Evolutionary conservation across 2,888 invertebrate genomes (phyloP), one percentile per base, ranked within the genome.

Genomic region (Conus canariensis): DNA sequence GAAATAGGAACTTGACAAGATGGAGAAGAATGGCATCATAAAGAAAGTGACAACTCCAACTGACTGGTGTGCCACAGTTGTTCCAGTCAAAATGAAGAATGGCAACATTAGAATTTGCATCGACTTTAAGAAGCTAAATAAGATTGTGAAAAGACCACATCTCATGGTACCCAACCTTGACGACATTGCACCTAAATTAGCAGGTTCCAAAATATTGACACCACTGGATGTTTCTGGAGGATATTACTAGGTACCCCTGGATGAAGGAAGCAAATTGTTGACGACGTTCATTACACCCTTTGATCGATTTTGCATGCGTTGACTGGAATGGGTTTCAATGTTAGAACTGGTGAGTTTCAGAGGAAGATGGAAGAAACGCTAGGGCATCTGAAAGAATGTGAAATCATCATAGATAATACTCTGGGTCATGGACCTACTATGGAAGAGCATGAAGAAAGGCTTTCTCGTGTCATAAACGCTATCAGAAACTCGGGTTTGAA

Each of bases 391-490:
- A 58, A 10, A n/a, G 85, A 22, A n/a, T 85, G 85, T 19, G 58
- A 85, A 85, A 74, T 74, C n/a, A 74, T 19, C n/a, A 74, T 74
- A 19, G 22, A 74, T 70, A 19, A 56, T 56, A 89, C 91, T 5
- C 77, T 93, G 30, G 93, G 92, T 7, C 30, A 92, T n/a, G 85
- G 88, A n/a, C 90, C 90, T 16, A 77, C 92, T 6, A n/a, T 14
- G 25, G 64, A 12, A n/a, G 67, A 25, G 59, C 25, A 87, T 30
- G 87, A n/a, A 45, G 2, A 45, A 45, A 1, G 45, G 4, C 45
- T 45, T 45, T 4, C 45, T 45, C 45, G 45, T 45, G 45, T 45
- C 45, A 45, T 45, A 45, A 45, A 45, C 3, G 45, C 45, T 45
- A 45, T 25, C n/a, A 64, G 25, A 5, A 59, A 56, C 85, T 56